Evolutionary conservation across 2,888 invertebrate genomes (phyloP).

Genomic region (Cryptus armator): DNA sequence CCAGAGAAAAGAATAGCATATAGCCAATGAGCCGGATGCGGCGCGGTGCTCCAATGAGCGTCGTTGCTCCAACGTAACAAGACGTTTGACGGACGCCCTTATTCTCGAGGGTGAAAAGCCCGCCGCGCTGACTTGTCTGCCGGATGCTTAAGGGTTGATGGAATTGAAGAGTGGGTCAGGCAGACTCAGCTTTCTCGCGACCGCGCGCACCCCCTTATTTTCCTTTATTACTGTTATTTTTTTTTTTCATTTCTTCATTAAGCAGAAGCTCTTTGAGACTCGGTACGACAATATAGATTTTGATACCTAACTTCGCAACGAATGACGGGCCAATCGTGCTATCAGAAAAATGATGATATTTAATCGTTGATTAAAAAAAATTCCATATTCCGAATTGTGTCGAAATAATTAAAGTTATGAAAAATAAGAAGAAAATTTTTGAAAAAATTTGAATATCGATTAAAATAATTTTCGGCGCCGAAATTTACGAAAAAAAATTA

Average conservation of each 20-base stretch:
- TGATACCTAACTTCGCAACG: slow-evolving; percentile 50
- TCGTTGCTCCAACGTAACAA: slow-evolving; percentile 77
- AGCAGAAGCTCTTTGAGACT: slow-evolving; percentile 50
- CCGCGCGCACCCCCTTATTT: slow-evolving; percentile 20
- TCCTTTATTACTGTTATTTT: slow-evolving; percentile 22
- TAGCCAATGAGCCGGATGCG: slow-evolving; percentile 50
- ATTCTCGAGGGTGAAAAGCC: slow-evolving; percentile 80
- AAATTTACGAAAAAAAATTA: too few relatives aligned
- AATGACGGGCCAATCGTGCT: slow-evolving; percentile 20
- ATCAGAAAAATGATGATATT: slow-evolving; percentile 32
- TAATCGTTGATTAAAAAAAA: neutral
- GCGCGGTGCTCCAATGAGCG: slow-evolving; percentile 39
- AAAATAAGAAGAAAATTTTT: too few relatives aligned
- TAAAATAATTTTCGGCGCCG: too few relatives aligned
- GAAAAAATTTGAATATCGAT: too few relatives aligned
- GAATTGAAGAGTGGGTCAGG: slow-evolving; percentile 79
- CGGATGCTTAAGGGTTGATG: slow-evolving; percentile 71
- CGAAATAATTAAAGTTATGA: too few relatives aligned
- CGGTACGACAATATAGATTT: slow-evolving; percentile 41
- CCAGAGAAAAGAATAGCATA: slow-evolving; percentile 54
- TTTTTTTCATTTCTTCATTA: slow-evolving; percentile 66
- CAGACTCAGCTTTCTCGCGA: slow-evolving; percentile 44
- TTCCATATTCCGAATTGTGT: too few relatives aligned
- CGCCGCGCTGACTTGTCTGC: slow-evolving; percentile 46
- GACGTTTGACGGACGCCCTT: slow-evolving; percentile 84